Percentiles rank a stretch among this genome's conserved stretches.
Evolutionary conservation across 2,797 vertebrate species (phyloP).

Genomic region (Peromyscus melanophrys): DNA sequence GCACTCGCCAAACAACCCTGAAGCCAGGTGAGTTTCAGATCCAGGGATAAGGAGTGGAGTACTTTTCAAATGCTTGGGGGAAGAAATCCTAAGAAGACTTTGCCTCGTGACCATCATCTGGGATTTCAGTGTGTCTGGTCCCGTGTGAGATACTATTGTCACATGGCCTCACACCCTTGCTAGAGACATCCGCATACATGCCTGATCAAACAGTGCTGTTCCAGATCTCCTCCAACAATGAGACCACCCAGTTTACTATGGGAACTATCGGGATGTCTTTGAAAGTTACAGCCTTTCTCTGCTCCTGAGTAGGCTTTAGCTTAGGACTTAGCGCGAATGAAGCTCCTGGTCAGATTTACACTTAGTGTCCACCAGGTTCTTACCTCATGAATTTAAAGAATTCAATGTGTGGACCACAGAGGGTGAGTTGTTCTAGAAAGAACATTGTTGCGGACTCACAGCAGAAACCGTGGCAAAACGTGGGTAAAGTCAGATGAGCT

Average conservation of each 20-base stretch:
- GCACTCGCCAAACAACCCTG: accelerated
- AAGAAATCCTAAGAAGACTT: not conserved
- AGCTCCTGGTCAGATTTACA: not conserved
- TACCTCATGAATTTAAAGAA: not conserved
- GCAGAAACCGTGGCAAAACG: not conserved
- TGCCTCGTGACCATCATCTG: not conserved
- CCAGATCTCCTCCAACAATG: accelerated
- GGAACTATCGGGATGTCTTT: not conserved
- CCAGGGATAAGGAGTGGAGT: not conserved
- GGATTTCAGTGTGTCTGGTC: too few relatives aligned
- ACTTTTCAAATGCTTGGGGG: not conserved
- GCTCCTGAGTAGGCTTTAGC: not conserved
- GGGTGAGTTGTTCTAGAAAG: not conserved
- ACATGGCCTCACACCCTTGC: accelerated
- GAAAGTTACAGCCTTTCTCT: not conserved
- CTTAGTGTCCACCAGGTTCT: not conserved
- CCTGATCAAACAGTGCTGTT: accelerated
- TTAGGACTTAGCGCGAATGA: not conserved
- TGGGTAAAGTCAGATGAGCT: not conserved
- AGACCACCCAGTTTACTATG: not conserved
- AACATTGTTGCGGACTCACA: not conserved
- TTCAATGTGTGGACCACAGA: too few relatives aligned
- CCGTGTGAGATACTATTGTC: accelerated
- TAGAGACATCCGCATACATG: accelerated
- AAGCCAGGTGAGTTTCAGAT: not conserved